These are phyloP conservation scores for Archegozetes longisetosus DNA, from an alignment of 1,140 invertebrate genomes.

Conservation along the genomic window DNA sequence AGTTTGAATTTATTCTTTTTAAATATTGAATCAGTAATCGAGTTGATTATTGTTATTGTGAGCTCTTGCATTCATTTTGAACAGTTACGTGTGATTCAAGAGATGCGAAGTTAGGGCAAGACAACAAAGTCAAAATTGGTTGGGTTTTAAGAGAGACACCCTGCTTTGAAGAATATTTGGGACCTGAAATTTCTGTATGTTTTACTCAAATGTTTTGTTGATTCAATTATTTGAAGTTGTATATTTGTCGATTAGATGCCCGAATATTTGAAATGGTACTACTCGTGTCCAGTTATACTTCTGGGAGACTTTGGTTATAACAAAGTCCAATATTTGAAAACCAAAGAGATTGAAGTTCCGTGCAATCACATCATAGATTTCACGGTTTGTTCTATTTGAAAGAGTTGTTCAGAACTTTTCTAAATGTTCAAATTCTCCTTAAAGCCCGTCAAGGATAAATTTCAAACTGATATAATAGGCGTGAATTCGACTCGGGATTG, in stretches of 20 bases:
- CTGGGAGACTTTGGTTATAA: slow-evolving; percentile 16
- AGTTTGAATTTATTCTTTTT: no score
- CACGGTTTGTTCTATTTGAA: slow-evolving; percentile 3
- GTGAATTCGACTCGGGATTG: background rate
- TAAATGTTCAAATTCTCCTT: background rate
- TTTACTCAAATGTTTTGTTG: slow-evolving; percentile 11
- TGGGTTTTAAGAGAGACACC: slow-evolving; percentile 27
- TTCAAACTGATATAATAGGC: background rate
- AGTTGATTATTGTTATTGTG: no score
- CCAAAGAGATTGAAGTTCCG: slow-evolving; percentile 11
- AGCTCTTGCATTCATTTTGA: no score
- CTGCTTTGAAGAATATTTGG: slow-evolving; percentile 30
- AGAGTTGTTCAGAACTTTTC: background rate
- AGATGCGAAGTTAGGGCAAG: background rate
- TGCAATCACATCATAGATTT: slow-evolving; percentile 14
- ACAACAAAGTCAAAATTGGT: slow-evolving; percentile 21
- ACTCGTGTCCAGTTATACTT: slow-evolving; percentile 9
- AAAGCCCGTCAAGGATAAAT: background rate
- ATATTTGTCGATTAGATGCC: slow-evolving; percentile 9
- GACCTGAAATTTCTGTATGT: slow-evolving; percentile 23
- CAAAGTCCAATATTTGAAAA: slow-evolving; percentile 14
- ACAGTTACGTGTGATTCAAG: slow-evolving; percentile 3
- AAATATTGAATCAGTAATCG: no score
- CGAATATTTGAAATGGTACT: slow-evolving; percentile 15
- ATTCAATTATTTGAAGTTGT: background rate